Conservation (phyloP, 2,888 invertebrate species). For the Cephus sareptanus region DNA sequence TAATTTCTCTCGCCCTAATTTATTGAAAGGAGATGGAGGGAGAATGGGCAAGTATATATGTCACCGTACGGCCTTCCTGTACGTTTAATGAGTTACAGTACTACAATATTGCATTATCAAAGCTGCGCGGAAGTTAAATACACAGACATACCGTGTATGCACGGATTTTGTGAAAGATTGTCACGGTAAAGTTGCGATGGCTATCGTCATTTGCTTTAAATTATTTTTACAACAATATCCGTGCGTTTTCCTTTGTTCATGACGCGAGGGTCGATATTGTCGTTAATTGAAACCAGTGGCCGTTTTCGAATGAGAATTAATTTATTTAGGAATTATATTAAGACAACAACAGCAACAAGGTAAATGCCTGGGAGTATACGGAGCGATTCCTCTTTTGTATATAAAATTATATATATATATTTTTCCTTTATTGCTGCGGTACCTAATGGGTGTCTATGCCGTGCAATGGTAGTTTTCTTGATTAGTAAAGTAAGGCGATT, state of each 20-base stretch:
- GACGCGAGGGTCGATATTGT: slow-evolving; percentile 8
- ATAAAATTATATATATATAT: slow-evolving; percentile 30
- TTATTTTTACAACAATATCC: slow-evolving; percentile 35
- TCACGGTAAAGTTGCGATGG: slow-evolving; percentile 8
- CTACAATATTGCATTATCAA: not conserved
- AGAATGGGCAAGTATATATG: not conserved
- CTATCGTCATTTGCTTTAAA: slow-evolving; percentile 13
- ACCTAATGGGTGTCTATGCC: slow-evolving; percentile 13
- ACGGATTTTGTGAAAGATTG: slow-evolving; percentile 7
- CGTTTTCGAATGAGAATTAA: slow-evolving; percentile 19
- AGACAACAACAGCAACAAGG: not conserved
- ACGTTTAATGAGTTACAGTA: not conserved
- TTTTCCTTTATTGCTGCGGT: slow-evolving; percentile 19
- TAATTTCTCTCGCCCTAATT: not conserved
- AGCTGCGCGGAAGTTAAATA: not conserved
- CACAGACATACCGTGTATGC: not conserved
- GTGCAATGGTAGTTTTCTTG: not conserved
- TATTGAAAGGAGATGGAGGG: not conserved
- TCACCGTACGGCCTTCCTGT: not conserved
- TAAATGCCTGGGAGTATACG: slow-evolving; percentile 26
- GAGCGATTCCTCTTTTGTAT: slow-evolving; percentile 41
- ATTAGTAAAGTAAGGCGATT: not conserved
- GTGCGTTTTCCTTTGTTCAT: slow-evolving; percentile 23
- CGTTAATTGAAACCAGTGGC: slow-evolving; percentile 23
- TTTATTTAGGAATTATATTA: slow-evolving; percentile 26